A percentile compares a stretch with the other conserved stretches of the same genome.
These are phyloP conservation scores for Melanocharis versteri DNA, from an alignment of 2,113 vertebrate genomes.

Conservation along the genomic window DNA sequence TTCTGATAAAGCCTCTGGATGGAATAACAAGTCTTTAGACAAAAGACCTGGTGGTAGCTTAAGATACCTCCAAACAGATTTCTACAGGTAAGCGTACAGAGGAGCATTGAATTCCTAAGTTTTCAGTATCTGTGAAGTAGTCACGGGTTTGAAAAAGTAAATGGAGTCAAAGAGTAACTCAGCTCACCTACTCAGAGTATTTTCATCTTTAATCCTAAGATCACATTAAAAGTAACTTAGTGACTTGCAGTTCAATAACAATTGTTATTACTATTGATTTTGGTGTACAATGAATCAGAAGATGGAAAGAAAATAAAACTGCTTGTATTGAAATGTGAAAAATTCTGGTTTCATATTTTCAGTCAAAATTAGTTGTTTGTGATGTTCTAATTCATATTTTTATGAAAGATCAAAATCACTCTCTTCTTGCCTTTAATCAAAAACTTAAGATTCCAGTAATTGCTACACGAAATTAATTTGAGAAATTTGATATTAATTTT, in stretches of 20 bases:
- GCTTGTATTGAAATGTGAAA: neutral
- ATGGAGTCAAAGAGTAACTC: neutral
- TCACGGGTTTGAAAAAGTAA: neutral
- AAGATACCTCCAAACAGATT: neutral
- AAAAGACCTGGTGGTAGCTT: neutral
- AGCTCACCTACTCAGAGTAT: neutral
- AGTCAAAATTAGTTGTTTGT: neutral
- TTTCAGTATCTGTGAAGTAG: neutral
- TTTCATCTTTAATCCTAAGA: neutral
- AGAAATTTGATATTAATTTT: neutral
- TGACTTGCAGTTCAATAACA: neutral
- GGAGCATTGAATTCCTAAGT: neutral
- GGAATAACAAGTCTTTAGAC: neutral
- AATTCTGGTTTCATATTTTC: neutral
- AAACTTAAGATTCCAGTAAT: neutral
- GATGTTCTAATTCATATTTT: neutral
- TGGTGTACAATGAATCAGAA: neutral
- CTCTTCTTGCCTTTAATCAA: neutral
- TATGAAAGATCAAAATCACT: neutral
- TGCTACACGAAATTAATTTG: neutral
- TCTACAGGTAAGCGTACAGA: neutral
- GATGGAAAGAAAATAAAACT: neutral
- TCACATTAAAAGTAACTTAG: neutral
- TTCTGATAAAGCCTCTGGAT: neutral
- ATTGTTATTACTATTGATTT: neutral